Conservation (phyloP, 2,113 vertebrate species). For the Sakesphorus luctuosus region DNA sequence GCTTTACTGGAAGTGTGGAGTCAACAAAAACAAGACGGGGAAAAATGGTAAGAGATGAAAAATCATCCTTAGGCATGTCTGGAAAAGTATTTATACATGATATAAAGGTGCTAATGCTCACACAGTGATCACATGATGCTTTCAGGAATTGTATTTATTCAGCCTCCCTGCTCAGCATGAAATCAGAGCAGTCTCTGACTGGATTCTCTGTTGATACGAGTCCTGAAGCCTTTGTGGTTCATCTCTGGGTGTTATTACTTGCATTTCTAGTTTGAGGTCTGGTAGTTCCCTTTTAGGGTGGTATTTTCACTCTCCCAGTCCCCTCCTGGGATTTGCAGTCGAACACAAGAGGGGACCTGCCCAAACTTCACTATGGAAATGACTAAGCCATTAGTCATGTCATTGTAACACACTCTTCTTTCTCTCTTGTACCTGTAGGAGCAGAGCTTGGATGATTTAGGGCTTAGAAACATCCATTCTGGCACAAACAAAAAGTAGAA, state of each 20-base stretch:
- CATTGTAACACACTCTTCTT: background rate
- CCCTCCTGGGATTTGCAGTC: background rate
- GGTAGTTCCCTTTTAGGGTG: background rate
- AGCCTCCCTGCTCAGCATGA: background rate
- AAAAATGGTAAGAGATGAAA: background rate
- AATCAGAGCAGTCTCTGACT: background rate
- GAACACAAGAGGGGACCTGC: background rate
- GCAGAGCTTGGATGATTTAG: background rate
- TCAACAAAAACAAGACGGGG: background rate
- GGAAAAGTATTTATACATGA: background rate
- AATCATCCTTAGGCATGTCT: background rate
- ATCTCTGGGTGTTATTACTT: background rate
- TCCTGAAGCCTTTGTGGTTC: background rate
- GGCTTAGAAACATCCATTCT: background rate
- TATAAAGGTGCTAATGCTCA: background rate
- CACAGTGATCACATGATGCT: background rate
- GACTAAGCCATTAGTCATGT: background rate
- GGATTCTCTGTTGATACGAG: background rate
- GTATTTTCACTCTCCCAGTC: background rate
- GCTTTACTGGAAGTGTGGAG: background rate
- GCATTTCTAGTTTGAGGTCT: background rate
- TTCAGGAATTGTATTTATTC: background rate
- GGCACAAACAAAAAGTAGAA: background rate
- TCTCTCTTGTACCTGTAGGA: background rate
- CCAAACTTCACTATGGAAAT: background rate